Conservation (phyloP, 2,888 invertebrate species). For the Eupithecia vulgata region DNA sequence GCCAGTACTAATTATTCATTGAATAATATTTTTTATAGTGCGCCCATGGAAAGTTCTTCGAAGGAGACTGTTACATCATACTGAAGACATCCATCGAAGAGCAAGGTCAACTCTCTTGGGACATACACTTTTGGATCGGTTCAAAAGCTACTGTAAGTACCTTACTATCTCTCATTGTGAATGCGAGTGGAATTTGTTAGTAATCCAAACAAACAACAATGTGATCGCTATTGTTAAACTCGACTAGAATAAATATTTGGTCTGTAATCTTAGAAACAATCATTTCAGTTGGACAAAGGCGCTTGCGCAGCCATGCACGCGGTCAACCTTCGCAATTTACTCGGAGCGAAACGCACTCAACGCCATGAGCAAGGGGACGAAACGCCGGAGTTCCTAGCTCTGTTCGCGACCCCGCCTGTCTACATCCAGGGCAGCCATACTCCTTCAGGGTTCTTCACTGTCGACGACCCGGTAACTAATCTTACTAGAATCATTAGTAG, state of each 20-base stretch:
- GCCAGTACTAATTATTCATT: not conserved
- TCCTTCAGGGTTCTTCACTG: slow-evolving; percentile 97
- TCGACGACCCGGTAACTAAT: slow-evolving; percentile 91
- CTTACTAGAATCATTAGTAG: not conserved
- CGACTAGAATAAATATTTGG: not conserved
- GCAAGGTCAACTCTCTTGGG: slow-evolving; percentile 93
- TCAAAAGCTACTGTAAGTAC: slow-evolving; percentile 92
- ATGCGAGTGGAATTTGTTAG: not conserved
- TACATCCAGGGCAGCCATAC: slow-evolving; percentile 99
- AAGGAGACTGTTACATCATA: slow-evolving; percentile 99
- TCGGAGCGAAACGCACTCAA: slow-evolving; percentile 97
- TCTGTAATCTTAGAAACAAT: not conserved
- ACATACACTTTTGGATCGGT: slow-evolving; percentile 99
- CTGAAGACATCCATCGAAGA: slow-evolving; percentile 94
- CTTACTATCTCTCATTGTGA: not conserved
- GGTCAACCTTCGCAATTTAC: slow-evolving; percentile 97
- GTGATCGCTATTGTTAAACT: not conserved
- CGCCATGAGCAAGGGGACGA: slow-evolving; percentile 99
- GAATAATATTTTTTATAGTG: slow-evolving; percentile 61
- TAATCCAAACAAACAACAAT: not conserved
- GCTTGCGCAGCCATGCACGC: slow-evolving; percentile 99
- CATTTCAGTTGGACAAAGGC: slow-evolving; percentile 92
- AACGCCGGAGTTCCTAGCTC: slow-evolving; percentile 95
- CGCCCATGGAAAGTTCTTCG: slow-evolving; percentile 98
- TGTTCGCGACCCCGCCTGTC: slow-evolving; percentile 95